phyloP scores from a whole-genome alignment of 2,113 vertebrate species.

The Acanthisitta chloris region DNA sequence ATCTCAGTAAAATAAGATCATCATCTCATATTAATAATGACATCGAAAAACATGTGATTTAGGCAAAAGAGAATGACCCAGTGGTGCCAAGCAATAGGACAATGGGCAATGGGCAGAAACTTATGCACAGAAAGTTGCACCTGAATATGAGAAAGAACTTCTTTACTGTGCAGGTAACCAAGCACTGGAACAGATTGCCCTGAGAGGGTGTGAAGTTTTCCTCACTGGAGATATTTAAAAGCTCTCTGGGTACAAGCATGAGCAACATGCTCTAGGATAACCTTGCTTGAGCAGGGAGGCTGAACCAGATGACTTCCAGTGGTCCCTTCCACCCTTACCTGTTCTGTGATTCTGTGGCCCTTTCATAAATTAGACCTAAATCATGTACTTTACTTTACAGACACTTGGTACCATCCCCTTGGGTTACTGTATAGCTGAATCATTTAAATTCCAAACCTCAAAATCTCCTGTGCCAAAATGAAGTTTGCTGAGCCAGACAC shows the following conservation, averaged over 20 bases:
- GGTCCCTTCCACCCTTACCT: background rate
- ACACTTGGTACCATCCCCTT: background rate
- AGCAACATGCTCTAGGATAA: too few relatives aligned
- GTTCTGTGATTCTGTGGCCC: background rate
- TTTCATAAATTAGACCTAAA: background rate
- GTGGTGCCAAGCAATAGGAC: background rate
- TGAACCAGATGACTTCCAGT: background rate
- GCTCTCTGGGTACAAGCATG: background rate
- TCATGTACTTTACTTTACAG: background rate
- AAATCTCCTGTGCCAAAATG: background rate
- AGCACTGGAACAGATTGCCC: background rate
- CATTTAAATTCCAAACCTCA: background rate
- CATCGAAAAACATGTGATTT: background rate
- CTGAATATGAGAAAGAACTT: background rate
- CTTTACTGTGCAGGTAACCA: background rate
- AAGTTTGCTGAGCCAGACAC: background rate
- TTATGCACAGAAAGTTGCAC: background rate
- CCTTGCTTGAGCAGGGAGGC: background rate
- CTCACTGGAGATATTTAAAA: too few relatives aligned
- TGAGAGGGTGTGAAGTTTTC: background rate
- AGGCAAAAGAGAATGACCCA: background rate
- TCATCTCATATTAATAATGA: background rate
- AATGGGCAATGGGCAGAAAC: rapidly evolving
- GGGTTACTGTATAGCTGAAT: background rate
- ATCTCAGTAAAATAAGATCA: background rate